Percentiles rank a stretch among this genome's conserved stretches.
Evolutionary conservation across 2,888 invertebrate species (phyloP).

Genomic region (Nezara viridula): DNA sequence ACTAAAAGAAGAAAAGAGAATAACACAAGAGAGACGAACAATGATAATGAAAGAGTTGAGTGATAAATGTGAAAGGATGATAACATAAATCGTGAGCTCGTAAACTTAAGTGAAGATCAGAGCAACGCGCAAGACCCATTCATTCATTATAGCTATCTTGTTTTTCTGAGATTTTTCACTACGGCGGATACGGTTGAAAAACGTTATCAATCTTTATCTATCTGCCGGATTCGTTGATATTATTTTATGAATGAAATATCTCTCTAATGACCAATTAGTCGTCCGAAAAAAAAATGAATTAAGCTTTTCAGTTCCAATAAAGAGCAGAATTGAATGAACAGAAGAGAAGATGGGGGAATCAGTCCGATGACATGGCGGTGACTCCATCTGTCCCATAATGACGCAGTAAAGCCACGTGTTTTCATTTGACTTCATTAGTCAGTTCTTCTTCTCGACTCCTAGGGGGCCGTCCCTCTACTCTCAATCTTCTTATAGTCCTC

Average conservation of each 20-base stretch:
- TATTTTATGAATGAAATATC: not conserved
- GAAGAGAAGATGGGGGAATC: not conserved
- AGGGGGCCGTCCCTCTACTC: not conserved
- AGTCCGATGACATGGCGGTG: not conserved
- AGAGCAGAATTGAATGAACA: not conserved
- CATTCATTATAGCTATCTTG: not conserved
- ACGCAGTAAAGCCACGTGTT: slow-evolving; percentile 45
- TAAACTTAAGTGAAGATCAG: not conserved
- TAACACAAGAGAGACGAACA: too few species aligned
- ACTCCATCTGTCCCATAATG: slow-evolving; percentile 2
- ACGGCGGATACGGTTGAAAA: not conserved
- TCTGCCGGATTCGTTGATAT: not conserved
- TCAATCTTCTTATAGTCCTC: not conserved
- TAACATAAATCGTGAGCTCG: not conserved
- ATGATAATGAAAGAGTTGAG: not conserved
- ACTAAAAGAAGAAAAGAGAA: too few species aligned
- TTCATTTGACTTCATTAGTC: slow-evolving; percentile 47
- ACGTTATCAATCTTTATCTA: slow-evolving; percentile 13
- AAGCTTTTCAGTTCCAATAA: not conserved
- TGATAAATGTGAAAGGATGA: not conserved
- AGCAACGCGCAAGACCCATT: not conserved
- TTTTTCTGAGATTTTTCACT: not conserved
- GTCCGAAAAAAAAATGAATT: not conserved
- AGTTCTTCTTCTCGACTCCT: not conserved
- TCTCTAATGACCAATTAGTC: not conserved